These are phyloP conservation scores for Eumeta japonica DNA, from an alignment of 1,140 invertebrate genomes.

Conservation along the genomic window DNA sequence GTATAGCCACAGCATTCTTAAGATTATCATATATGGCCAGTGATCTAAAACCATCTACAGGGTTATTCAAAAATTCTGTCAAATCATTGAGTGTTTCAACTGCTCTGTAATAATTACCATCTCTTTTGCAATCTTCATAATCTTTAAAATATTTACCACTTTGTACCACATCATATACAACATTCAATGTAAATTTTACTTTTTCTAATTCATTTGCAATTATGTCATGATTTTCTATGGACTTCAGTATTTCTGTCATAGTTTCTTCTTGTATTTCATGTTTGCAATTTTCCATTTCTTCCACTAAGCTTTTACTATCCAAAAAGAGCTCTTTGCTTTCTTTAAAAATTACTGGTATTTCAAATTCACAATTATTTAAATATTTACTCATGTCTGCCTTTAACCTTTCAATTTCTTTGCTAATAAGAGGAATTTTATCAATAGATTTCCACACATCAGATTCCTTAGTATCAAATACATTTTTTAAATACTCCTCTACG, in stretches of 20 bases:
- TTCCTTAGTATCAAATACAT: conserved; percentile 27
- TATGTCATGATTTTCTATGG: conserved; percentile 57
- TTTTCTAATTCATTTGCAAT: conserved; percentile 56
- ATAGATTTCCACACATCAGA: conserved; percentile 29
- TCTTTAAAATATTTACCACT: conserved; percentile 55
- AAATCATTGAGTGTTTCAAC: conserved; percentile 54
- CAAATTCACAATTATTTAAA: conserved; percentile 57
- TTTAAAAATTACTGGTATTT: conserved; percentile 53
- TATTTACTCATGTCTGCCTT: conserved; percentile 59
- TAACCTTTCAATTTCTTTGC: conserved; percentile 56
- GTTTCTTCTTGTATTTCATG: conserved; percentile 57
- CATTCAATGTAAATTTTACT: conserved; percentile 51
- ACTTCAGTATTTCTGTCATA: conserved; percentile 59
- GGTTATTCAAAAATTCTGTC: conserved; percentile 46
- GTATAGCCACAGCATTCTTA: conserved; percentile 38
- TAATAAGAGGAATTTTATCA: conserved; percentile 57
- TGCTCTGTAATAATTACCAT: too few species aligned
- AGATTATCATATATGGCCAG: conserved; percentile 54
- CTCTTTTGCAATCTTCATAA: conserved; percentile 42
- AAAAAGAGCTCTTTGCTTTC: conserved; percentile 52
- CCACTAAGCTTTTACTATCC: conserved; percentile 48
- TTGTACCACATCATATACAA: conserved; percentile 54
- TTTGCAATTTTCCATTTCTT: conserved; percentile 54
- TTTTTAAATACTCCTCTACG: conserved; percentile 27
- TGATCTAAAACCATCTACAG: conserved; percentile 48